Conservation (phyloP, 2,113 vertebrate genomes). For the Athene noctua region DNA sequence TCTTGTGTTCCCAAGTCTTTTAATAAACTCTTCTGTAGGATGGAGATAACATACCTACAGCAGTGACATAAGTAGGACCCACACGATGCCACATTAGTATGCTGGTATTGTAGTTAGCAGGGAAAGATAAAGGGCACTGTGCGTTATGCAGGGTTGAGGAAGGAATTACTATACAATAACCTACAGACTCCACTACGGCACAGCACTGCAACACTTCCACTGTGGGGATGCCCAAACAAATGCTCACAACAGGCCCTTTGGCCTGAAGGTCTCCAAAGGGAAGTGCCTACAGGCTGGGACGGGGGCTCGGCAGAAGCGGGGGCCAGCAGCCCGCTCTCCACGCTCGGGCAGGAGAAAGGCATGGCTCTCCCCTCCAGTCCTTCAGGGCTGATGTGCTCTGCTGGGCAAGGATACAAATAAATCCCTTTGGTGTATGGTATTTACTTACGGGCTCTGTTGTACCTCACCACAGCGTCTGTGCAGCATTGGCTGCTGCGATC, state of each 20-base stretch:
- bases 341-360: neutral
- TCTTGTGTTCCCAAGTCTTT: neutral
- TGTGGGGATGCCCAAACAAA: neutral
- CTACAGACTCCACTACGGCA: rapidly evolving
- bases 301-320: rapidly evolving
- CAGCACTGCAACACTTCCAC: neutral
- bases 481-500: neutral
- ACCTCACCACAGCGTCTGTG: neutral
- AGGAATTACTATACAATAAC: neutral
- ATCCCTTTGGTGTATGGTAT: neutral
- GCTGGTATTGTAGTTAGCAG: rapidly evolving
- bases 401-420: neutral
- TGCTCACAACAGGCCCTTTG: neutral
- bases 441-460: neutral
- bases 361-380: rapidly evolving
- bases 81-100: neutral
- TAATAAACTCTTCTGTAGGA: neutral
- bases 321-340: neutral
- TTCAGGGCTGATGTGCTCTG: neutral
- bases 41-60: neutral
- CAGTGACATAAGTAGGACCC: neutral
- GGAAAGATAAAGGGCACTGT: neutral
- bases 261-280: neutral
- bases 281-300: neutral
- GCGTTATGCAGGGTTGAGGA: neutral